Base-by-base conservation (phyloP, 2,888 invertebrate genomes). In the Coleophora deauratella region DNA sequence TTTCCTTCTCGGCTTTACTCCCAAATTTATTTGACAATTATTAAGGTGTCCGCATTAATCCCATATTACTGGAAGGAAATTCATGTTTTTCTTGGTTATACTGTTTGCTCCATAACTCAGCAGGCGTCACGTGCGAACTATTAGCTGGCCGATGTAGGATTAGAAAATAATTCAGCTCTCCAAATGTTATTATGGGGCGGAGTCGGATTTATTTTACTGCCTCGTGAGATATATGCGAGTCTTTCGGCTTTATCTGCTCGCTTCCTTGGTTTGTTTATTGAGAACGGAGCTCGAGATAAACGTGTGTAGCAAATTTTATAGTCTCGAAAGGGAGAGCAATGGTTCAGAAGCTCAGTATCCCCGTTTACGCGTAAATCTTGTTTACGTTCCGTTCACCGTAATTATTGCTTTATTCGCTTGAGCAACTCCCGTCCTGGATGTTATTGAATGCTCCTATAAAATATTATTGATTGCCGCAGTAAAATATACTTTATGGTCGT, bases 131-230 rank as follows among this genome's bases (percentile, higher is more conserved):
- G 84, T 85, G 82, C 80, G 67, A 80, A 82, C 84, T 85, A 84
- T 84, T 84, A 84, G 82, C 81, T 73, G 72, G 73, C 75, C 72
- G 72, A 61, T 71, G 63, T 53, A 61, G 80, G 82, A 85, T 85
- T 84, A 84, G 81, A 85, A 82, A 82, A 84, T 84, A 84, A 84
- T 84, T 84, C 82, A 84, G 66, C 73, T 62, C 75, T 72, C 72
- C 71, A 73, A 80, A 82, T 79, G 82, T 82, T 84, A 81, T 84
- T 82, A 82, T 80, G 79, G 79, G 66, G 68, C 67, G 57, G 67
- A 63, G 71, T 57, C 59, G 80, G 82, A 84, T 84, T 84, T 84
- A 85, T 84, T 84, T 85, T 81, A 84, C 79, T 76, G 77, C 76
- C 50, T 27, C 56, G 51, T 54, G 70, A 80, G 78, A 81, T 79